Conservation (phyloP, 1,140 invertebrate species). For the Drosophila kikkawai region DNA sequence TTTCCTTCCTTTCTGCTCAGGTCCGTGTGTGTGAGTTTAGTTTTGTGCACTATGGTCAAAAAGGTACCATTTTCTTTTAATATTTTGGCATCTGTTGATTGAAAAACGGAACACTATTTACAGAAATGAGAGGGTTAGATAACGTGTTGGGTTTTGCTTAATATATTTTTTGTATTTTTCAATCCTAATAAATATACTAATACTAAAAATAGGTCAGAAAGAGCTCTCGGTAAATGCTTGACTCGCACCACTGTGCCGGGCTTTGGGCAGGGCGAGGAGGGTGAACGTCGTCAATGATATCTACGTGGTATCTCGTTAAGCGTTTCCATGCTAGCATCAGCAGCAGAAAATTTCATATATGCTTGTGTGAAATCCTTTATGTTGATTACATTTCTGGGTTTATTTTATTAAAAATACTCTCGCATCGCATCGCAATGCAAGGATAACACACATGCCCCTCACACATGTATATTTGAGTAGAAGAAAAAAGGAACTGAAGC, state of each 20-base stretch:
- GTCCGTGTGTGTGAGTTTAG: slow-evolving; percentile 7
- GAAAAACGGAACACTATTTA: too few relatives aligned
- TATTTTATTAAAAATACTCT: slow-evolving; percentile 84
- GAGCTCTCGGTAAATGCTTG: neutral
- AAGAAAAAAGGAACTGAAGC: slow-evolving; percentile 40
- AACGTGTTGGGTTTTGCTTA: too few relatives aligned
- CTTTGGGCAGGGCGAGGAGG: neutral
- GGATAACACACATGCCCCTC: slow-evolving; percentile 55
- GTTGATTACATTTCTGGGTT: slow-evolving; percentile 84
- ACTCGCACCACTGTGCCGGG: slow-evolving; percentile 19
- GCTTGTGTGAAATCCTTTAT: slow-evolving; percentile 83
- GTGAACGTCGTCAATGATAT: slow-evolving; percentile 69
- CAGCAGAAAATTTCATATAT: slow-evolving; percentile 59
- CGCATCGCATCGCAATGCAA: slow-evolving; percentile 69
- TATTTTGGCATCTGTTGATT: too few relatives aligned
- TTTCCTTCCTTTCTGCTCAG: slow-evolving; percentile 27
- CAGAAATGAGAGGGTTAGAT: too few relatives aligned
- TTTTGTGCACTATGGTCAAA: slow-evolving; percentile 3
- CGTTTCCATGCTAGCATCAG: slow-evolving; percentile 62
- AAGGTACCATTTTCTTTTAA: neutral
- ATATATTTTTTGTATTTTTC: too few relatives aligned
- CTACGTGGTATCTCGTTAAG: slow-evolving; percentile 80
- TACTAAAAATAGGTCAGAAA: neutral
- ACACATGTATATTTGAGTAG: slow-evolving; percentile 13
- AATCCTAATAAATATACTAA: too few relatives aligned